Evolutionary conservation across 1,140 invertebrate genomes (phyloP), one percentile per base, ranked within the genome.

Genomic region (Ceratosolen solmsi): DNA sequence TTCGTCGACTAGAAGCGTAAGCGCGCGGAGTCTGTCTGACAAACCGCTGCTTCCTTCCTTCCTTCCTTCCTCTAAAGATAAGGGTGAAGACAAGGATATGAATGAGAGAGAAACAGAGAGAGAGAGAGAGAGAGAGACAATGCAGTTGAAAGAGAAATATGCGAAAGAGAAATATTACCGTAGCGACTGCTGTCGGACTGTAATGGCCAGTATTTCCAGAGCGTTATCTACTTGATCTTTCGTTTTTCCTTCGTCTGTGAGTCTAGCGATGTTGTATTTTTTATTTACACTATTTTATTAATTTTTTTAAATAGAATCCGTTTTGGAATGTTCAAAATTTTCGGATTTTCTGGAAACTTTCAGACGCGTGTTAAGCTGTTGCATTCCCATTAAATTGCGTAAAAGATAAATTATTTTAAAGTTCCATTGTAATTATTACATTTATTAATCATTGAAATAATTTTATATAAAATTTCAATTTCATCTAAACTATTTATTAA

Each of bases 111-210:
- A 22, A 7, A 1, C 3, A 9, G 33, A 38, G 17, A 2, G 20
- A 33, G 8, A 22, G 33, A 80, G 82, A 82, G 85, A 84, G 84
- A 86, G 22, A 63, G 27, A 63, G 27, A 20, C 7, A 17, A 27
- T 33, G 13, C 1, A 33, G 30, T 3, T 17, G 60, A 82, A 82
- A 82, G 85, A 84, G 84, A 84, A 84, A 86, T 84, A 84, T 84
- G 81, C 79, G 84, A 86, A 84, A 84, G 73, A 84, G 84, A 86
- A 86, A 84, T 84, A 84, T 84, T 83, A 84, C 81, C 76, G 60
- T 77, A 81, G 80, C 82, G 76, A 84, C 83, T 83, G 78, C 82
- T 84, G 84, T 84, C 77, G 73, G 58, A 78, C 80, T 76, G 83
- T 83, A 76, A 83, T 83, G 82, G 80, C 79, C 70, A 51, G 54